These are phyloP conservation scores for Hesperia comma DNA, from an alignment of 2,888 invertebrate genomes.

Conservation along the genomic window DNA sequence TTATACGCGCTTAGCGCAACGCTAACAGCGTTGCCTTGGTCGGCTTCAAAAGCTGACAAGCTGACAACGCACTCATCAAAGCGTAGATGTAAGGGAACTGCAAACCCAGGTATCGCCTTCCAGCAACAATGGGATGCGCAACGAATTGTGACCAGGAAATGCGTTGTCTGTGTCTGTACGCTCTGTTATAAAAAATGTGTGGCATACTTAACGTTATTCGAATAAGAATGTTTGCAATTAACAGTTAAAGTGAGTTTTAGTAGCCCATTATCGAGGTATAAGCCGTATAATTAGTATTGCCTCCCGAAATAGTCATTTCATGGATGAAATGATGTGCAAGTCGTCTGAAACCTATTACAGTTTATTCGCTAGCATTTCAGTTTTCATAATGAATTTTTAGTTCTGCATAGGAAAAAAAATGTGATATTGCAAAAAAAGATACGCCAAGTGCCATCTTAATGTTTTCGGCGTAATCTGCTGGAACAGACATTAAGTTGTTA, in stretches of 20 bases:
- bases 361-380: no score
- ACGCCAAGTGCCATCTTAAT: no score
- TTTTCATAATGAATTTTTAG: no score
- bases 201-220: slow-evolving; percentile 20
- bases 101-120: slow-evolving; percentile 67
- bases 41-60: slow-evolving; percentile 64
- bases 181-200: slow-evolving; percentile 21
- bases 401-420: no score
- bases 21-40: slow-evolving; percentile 64
- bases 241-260: neutral
- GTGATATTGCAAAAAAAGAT: no score
- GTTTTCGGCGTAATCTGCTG: no score
- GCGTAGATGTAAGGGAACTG: slow-evolving; percentile 48
- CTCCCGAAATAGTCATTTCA: no score
- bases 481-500: no score
- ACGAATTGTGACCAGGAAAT: slow-evolving; percentile 48
- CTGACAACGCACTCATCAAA: slow-evolving; percentile 58
- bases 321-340: no score
- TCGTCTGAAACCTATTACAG: no score
- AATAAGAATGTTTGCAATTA: slow-evolving; percentile 1
- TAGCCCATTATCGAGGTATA: no score
- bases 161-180: slow-evolving; percentile 36
- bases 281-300: no score
- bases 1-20: slow-evolving; percentile 67
- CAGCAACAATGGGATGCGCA: slow-evolving; percentile 65